phyloP scores from a whole-genome alignment of 2,888 invertebrate genomes.

The Sinodicranocentrus sp. region DNA sequence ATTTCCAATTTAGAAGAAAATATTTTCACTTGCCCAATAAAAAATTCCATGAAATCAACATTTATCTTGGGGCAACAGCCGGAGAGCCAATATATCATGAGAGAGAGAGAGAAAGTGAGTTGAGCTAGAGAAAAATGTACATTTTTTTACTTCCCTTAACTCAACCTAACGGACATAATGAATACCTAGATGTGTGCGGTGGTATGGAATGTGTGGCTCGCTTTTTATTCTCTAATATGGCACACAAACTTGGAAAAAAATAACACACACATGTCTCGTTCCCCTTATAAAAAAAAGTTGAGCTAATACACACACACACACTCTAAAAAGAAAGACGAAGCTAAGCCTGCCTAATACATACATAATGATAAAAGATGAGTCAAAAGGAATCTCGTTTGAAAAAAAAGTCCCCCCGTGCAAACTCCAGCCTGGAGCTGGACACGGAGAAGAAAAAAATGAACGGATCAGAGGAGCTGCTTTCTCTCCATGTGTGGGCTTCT shows the following conservation, averaged over 20 bases:
- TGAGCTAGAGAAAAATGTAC: not conserved
- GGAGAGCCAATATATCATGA: constrained; percentile 65
- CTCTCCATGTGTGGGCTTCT: too few relatives aligned
- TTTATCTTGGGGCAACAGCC: constrained; percentile 67
- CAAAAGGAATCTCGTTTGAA: constrained; percentile 37
- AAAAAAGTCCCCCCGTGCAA: constrained; percentile 20
- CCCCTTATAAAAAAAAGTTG: too few relatives aligned
- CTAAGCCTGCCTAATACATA: not conserved
- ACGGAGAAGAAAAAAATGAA: constrained; percentile 27
- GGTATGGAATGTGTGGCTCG: not conserved
- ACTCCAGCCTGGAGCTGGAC: constrained; percentile 32
- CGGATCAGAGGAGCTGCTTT: constrained; percentile 20
- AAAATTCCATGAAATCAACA: constrained; percentile 68
- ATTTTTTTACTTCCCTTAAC: constrained; percentile 40
- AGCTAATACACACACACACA: too few relatives aligned
- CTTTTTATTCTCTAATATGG: too few relatives aligned
- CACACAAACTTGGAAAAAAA: too few relatives aligned
- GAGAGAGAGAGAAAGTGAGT: not conserved
- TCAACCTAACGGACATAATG: constrained; percentile 45
- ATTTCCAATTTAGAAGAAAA: constrained; percentile 66
- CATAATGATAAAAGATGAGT: constrained; percentile 57
- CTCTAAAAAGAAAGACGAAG: too few relatives aligned
- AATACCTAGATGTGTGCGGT: constrained; percentile 38
- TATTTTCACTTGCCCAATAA: constrained; percentile 67
- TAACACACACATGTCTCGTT: too few relatives aligned